phyloP scores from a whole-genome alignment of 2,113 vertebrate genomes.

The Marcusenius ussheri region DNA sequence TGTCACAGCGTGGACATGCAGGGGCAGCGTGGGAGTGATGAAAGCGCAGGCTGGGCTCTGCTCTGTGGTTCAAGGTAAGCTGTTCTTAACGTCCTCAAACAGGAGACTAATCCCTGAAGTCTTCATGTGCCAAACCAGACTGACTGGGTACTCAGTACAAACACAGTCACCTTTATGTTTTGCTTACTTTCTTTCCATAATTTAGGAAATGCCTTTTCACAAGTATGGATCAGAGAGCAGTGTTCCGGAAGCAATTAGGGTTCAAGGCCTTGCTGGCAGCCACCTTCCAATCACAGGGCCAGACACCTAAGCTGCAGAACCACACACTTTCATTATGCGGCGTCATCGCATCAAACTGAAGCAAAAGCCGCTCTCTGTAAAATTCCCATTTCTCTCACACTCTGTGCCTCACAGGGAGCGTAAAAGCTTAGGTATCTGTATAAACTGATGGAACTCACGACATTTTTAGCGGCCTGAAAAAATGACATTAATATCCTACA shows the following conservation, averaged over 20 bases:
- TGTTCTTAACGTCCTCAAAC: neutral
- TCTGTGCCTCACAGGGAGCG: neutral
- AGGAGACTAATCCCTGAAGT: neutral
- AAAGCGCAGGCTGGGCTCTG: neutral
- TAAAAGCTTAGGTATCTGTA: neutral
- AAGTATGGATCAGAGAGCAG: neutral
- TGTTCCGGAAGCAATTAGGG: neutral
- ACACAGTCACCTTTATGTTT: neutral
- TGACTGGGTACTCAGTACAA: neutral
- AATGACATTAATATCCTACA: neutral
- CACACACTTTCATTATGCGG: neutral
- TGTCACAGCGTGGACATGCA: neutral
- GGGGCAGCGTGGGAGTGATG: neutral
- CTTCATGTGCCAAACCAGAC: neutral
- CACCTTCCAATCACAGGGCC: neutral
- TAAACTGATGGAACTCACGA: neutral
- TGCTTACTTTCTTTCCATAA: neutral
- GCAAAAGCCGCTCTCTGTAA: neutral
- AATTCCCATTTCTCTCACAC: neutral
- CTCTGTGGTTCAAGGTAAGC: neutral
- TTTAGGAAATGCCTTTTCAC: neutral
- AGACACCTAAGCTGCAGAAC: neutral
- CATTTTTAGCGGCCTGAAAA: neutral
- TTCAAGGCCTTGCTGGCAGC: neutral
- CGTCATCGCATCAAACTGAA: neutral